Evolutionary conservation across 2,888 invertebrate genomes (phyloP).

Genomic region (Trissonchulus latispiculum): DNA sequence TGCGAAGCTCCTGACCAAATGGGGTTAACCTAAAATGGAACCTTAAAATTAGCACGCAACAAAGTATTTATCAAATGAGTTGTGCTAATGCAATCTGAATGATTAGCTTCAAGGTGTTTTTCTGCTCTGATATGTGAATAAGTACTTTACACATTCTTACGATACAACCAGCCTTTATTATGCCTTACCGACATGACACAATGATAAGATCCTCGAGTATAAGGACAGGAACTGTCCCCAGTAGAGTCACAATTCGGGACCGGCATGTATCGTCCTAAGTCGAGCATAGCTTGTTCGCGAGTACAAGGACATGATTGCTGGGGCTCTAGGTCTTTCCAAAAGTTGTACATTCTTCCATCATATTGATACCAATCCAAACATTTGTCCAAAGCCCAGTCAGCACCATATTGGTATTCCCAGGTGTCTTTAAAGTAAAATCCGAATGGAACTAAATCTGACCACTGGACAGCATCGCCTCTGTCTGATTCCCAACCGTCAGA

Average conservation of each 20-base stretch:
- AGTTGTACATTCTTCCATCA: constrained; percentile 33
- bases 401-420: constrained; percentile 69
- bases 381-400: constrained; percentile 65
- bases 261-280: constrained; percentile 79
- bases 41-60: too few relatives aligned
- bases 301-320: constrained; percentile 66
- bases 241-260: constrained; percentile 79
- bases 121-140: neutral
- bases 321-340: constrained; percentile 33
- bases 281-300: constrained; percentile 71
- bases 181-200: constrained; percentile 68
- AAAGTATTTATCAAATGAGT: too few relatives aligned
- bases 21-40: constrained; percentile 7
- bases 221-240: constrained; percentile 66
- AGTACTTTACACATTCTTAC: neutral
- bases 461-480: constrained; percentile 52
- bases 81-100: too few relatives aligned
- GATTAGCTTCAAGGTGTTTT: too few relatives aligned
- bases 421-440: constrained; percentile 84
- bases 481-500: constrained; percentile 26
- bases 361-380: constrained; percentile 68
- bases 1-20: constrained; percentile 56
- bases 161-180: neutral
- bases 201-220: constrained; percentile 75
- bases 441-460: constrained; percentile 81